These are phyloP conservation scores for Pangasius djambal DNA, from an alignment of 2,797 vertebrate species.

Conservation along the genomic window DNA sequence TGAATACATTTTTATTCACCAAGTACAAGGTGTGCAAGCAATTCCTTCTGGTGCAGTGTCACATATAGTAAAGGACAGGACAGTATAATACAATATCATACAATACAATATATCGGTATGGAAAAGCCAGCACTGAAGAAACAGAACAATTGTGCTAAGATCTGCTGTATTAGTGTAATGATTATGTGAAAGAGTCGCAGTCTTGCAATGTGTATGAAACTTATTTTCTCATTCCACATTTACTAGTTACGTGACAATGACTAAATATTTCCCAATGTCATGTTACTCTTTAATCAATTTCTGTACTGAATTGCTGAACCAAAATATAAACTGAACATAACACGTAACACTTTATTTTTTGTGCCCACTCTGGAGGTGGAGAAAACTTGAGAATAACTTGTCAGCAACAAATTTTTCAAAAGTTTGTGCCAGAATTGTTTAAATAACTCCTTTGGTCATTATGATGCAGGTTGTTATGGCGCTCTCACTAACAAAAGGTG, in stretches of 20 bases:
- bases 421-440: no score
- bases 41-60: neutral
- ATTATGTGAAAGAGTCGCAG: neutral
- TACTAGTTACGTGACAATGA: neutral
- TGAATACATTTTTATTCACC: neutral
- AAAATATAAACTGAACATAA: no score
- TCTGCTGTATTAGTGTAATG: neutral
- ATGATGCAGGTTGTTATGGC: no score
- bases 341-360: no score
- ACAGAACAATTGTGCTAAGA: neutral
- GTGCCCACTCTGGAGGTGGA: no score
- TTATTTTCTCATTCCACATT: no score
- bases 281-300: no score
- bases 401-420: no score
- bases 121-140: neutral
- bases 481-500: no score
- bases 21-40: neutral
- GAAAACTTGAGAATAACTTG: no score
- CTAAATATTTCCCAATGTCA: neutral
- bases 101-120: neutral
- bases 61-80: neutral
- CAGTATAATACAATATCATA: neutral
- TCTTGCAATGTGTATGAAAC: neutral
- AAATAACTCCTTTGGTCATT: no score
- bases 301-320: no score